These are phyloP conservation scores for Brienomyrus longianalis DNA, from an alignment of 2,113 vertebrate genomes.

Conservation along the genomic window DNA sequence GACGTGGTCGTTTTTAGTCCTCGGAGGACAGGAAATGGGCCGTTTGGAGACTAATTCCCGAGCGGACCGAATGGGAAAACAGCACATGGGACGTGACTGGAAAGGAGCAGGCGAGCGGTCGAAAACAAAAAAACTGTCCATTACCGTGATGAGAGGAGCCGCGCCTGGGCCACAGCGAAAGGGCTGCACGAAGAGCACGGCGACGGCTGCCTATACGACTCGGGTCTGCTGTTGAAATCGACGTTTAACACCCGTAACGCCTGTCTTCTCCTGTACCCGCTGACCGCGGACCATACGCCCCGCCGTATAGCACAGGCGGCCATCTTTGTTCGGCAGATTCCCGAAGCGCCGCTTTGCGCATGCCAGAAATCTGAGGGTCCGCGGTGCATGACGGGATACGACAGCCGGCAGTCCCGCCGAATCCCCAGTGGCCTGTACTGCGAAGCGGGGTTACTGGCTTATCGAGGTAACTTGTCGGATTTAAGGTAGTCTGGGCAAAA, in stretches of 20 bases:
- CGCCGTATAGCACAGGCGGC: conserved; percentile 40
- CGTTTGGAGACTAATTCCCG: neutral
- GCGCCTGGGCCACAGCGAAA: conserved; percentile 29
- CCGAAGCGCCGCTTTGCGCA: neutral
- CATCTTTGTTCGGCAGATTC: conserved; percentile 35
- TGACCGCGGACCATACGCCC: conserved; percentile 30
- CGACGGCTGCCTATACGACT: conserved; percentile 12
- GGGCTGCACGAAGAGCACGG: conserved; percentile 26
- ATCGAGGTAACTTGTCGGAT: too few species aligned
- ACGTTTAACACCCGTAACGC: conserved; percentile 25
- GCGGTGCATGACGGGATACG: conserved; percentile 18
- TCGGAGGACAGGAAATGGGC: neutral
- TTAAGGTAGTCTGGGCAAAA: too few species aligned
- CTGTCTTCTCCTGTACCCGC: conserved; percentile 29
- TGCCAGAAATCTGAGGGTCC: neutral
- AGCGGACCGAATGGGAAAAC: neutral
- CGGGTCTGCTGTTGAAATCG: conserved; percentile 26
- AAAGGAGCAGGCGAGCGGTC: neutral
- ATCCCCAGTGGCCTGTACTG: neutral
- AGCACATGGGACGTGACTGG: neutral
- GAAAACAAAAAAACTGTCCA: neutral
- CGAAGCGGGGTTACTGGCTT: too few species aligned
- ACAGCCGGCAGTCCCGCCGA: too few species aligned
- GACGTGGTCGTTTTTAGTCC: neutral
- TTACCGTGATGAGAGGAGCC: conserved; percentile 47